These are phyloP conservation scores for Ctena decussata DNA, from an alignment of 2,888 invertebrate species.

Conservation along the genomic window DNA sequence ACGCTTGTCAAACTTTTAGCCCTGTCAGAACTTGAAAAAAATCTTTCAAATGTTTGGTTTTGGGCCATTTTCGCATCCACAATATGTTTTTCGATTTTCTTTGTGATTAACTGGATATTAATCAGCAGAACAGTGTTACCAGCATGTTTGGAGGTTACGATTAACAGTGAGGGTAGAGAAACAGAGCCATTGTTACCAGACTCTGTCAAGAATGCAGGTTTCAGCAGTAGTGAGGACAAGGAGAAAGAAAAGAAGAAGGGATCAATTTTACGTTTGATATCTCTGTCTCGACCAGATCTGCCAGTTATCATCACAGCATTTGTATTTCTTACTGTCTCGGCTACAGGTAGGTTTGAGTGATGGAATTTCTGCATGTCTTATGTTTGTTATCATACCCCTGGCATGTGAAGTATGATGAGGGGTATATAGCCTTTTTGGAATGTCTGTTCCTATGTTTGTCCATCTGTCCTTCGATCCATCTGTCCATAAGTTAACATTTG, in stretches of 20 bases:
- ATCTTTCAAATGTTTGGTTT: slow-evolving; percentile 69
- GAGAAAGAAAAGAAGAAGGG: slow-evolving; percentile 31
- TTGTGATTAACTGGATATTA: slow-evolving; percentile 62
- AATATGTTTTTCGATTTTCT: slow-evolving; percentile 54
- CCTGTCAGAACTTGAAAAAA: slow-evolving; percentile 62
- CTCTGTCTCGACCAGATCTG: slow-evolving; percentile 75
- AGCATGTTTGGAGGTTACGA: neutral
- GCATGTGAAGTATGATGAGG: too few relatives aligned
- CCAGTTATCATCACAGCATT: slow-evolving; percentile 67
- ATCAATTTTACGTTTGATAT: slow-evolving; percentile 70
- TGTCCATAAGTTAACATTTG: too few relatives aligned
- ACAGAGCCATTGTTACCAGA: slow-evolving; percentile 47
- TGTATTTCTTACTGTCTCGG: slow-evolving; percentile 66
- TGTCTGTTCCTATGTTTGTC: too few relatives aligned
- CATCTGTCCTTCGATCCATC: too few relatives aligned
- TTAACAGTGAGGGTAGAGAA: slow-evolving; percentile 48
- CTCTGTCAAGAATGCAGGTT: neutral
- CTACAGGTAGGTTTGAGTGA: slow-evolving; percentile 75
- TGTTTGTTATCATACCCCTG: too few relatives aligned
- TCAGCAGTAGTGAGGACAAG: neutral
- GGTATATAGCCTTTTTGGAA: too few relatives aligned
- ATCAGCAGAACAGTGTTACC: slow-evolving; percentile 48
- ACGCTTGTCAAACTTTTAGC: slow-evolving; percentile 72
- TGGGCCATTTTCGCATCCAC: slow-evolving; percentile 74
- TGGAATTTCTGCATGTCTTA: too few relatives aligned